Conservation (phyloP, 2,113 vertebrate genomes). For the Cynoglossus semilaevis region DNA sequence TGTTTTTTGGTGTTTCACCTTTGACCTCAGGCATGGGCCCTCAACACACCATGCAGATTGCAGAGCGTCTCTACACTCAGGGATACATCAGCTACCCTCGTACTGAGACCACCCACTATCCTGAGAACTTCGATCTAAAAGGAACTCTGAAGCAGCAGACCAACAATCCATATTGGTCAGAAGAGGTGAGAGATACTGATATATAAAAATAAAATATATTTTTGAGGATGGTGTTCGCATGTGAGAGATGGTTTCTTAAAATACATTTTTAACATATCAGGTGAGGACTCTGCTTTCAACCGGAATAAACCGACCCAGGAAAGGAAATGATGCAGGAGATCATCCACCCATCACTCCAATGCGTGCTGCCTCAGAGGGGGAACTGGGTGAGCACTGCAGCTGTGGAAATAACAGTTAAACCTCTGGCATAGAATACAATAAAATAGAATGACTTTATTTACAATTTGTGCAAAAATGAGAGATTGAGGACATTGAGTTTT, state of each 20-base stretch:
- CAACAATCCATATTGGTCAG: constrained; percentile 87
- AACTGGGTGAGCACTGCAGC: constrained; percentile 80
- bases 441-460: no score
- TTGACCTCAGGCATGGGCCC: constrained; percentile 86
- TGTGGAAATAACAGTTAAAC: no score
- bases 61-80: constrained; percentile 94
- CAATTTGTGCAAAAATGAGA: no score
- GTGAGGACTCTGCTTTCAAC: constrained; percentile 85
- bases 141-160: constrained; percentile 86
- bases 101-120: constrained; percentile 96
- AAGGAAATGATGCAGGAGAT: constrained; percentile 91
- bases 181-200: constrained; percentile 79
- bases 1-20: background rate
- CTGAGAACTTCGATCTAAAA: constrained; percentile 95
- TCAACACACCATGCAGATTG: constrained; percentile 95
- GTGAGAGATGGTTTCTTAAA: no score
- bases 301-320: constrained; percentile 90
- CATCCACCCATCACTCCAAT: constrained; percentile 98
- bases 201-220: no score
- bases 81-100: constrained; percentile 98
- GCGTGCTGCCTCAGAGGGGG: constrained; percentile 88
- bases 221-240: no score
- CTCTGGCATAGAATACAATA: no score
- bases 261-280: constrained; percentile 58
- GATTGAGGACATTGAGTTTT: no score